A percentile compares a stretch with the other conserved stretches of the same genome.
phyloP scores from a whole-genome alignment of 2,888 invertebrate genomes.

The Heliothis peltigera region DNA sequence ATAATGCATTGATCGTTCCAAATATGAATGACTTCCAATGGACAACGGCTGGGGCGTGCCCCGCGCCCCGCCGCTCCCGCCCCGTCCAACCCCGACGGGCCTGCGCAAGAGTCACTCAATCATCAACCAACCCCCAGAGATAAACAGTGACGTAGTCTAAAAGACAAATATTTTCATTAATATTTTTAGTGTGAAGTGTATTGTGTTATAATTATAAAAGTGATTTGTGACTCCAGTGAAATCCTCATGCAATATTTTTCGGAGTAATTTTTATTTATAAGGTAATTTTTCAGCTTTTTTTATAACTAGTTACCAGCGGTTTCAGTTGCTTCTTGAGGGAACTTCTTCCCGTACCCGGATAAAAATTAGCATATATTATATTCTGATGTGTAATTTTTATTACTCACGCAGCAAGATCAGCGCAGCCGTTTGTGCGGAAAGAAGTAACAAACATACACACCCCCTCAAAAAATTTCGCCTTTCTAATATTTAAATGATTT shows the following conservation, averaged over 20 bases:
- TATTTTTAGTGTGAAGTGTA: slow-evolving; percentile 19
- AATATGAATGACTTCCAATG: slow-evolving; percentile 58
- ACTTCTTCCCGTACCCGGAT: too few species aligned
- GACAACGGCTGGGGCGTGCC: slow-evolving; percentile 54
- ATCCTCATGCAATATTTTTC: neutral
- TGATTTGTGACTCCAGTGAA: slow-evolving; percentile 11
- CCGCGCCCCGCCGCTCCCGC: slow-evolving; percentile 45
- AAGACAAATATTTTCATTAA: slow-evolving; percentile 9
- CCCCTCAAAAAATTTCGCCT: too few species aligned
- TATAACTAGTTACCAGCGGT: too few species aligned
- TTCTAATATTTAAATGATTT: too few species aligned
- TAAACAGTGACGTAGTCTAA: slow-evolving; percentile 56
- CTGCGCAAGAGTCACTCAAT: slow-evolving; percentile 79
- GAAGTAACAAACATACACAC: too few species aligned
- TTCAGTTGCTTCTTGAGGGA: too few species aligned
- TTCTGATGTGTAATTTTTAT: too few species aligned
- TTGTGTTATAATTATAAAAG: slow-evolving; percentile 14
- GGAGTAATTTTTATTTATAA: neutral
- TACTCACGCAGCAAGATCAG: too few species aligned
- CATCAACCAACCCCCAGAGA: slow-evolving; percentile 69
- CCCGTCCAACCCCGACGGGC: slow-evolving; percentile 61
- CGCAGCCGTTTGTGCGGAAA: too few species aligned
- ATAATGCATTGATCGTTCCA: slow-evolving; percentile 36
- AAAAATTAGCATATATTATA: too few species aligned
- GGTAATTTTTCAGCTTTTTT: neutral